Evolutionary conservation across 2,888 invertebrate species (phyloP), one percentile per base, ranked within the genome.

Genomic region (Stenotaenia linearis): DNA sequence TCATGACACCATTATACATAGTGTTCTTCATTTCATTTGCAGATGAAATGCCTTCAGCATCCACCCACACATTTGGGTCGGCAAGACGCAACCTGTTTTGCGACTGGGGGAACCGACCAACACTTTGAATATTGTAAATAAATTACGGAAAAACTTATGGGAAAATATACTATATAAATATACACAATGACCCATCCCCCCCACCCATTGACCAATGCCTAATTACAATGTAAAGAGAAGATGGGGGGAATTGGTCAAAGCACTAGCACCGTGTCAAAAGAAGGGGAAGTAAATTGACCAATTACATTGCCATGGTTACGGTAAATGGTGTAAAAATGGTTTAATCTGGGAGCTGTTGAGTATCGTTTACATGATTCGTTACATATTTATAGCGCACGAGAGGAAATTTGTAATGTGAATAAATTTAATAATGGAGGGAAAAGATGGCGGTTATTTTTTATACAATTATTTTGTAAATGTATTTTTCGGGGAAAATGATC

Each of bases 21-120:
- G 32, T 50, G 50, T 28, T 40, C 77, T 37, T 45, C 77, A 77
- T 77, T 77, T 77, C 77, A 77, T 35, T 77, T 77, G 77, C 77
- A 77, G 77, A 77, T 77, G 75, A 75, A 37, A 75, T 75, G 75
- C 37, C 75, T 32, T 69, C 28, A 69, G 69, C 69, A 69, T 69
- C 69, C 69, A 69, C 69, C 69, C 69, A 69, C 69, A 69, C 69
- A 69, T 69, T 69, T 69, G 25, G 69, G 28, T 69, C 69, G 69
- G n/a, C 28, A 9, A 69, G 28, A n/a, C 69, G 69, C 69, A 69
- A 69, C 69, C 69, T 69, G 69, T 69, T 69, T 69, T 23, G 23
- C 69, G 69, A 69, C 25, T 28, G 15, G 69, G 69, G 69, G 69
- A 69, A 45, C 32, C 32, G 9, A 69, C 25, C 69, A 15, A 15